These are phyloP conservation scores for Campylomormyrus numenius DNA, from an alignment of 2,113 vertebrate species.

Conservation along the genomic window DNA sequence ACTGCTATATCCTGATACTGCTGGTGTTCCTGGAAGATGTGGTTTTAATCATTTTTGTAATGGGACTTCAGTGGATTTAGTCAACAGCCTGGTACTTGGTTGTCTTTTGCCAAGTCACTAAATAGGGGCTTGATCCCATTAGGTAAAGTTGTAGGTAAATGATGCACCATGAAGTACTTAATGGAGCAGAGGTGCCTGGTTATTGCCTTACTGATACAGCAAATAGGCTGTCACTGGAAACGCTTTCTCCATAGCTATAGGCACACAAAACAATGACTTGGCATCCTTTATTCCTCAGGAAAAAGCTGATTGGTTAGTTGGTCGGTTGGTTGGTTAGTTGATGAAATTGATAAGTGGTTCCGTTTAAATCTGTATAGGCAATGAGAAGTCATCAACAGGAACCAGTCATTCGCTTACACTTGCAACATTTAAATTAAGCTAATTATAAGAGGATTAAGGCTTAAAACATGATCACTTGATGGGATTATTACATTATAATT, in stretches of 20 bases:
- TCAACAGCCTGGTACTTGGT: background rate
- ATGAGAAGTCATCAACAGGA: background rate
- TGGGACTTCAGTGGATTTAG: background rate
- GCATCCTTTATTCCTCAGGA: background rate
- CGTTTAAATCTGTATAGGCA: background rate
- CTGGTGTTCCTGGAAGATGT: background rate
- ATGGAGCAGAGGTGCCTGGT: background rate
- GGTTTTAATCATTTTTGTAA: background rate
- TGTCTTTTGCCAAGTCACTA: background rate
- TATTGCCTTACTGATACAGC: background rate
- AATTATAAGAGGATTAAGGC: background rate
- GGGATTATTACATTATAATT: background rate
- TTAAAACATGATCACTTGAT: background rate
- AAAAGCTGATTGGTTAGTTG: background rate
- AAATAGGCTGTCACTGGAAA: background rate
- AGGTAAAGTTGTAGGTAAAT: background rate
- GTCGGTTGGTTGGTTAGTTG: background rate
- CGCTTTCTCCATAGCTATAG: background rate
- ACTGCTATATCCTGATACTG: background rate
- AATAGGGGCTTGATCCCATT: background rate
- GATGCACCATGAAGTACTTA: background rate
- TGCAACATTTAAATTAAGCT: background rate
- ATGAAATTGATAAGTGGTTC: conserved; percentile 6
- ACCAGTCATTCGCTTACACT: background rate
- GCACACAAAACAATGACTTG: background rate